A percentile compares a stretch with the other conserved stretches of the same genome.
phyloP scores from a whole-genome alignment of 1,140 invertebrate genomes.

The Calephelis nemesis region DNA sequence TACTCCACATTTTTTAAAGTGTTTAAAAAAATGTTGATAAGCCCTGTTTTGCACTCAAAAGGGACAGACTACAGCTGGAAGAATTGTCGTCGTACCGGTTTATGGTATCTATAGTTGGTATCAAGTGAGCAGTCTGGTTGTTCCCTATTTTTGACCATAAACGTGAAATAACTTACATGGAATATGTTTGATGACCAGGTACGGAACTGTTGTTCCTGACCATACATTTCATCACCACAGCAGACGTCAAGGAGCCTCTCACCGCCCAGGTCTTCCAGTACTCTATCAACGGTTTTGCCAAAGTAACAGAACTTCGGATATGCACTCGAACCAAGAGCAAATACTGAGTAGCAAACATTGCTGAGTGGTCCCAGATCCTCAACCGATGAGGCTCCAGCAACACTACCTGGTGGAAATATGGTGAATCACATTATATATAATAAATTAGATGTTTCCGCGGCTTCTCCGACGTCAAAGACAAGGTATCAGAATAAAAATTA shows the following conservation, averaged over 20 bases:
- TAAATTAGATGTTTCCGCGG: too few relatives aligned
- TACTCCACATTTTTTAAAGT: too few relatives aligned
- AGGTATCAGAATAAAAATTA: too few relatives aligned
- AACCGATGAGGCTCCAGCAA: constrained; percentile 84
- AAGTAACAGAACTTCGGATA: constrained; percentile 98
- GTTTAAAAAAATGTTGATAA: too few relatives aligned
- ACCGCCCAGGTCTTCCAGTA: constrained; percentile 93
- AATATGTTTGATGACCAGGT: constrained; percentile 95
- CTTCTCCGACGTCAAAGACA: too few relatives aligned
- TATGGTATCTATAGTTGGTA: too few relatives aligned
- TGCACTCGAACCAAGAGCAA: constrained; percentile 95
- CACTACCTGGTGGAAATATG: constrained; percentile 51
- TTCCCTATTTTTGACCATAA: too few relatives aligned
- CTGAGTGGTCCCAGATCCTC: constrained; percentile 92
- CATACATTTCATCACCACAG: constrained; percentile 96
- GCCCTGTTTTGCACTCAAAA: too few relatives aligned
- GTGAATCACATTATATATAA: background rate
- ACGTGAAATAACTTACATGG: constrained; percentile 80
- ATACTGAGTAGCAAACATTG: constrained; percentile 96
- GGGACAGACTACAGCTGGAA: too few relatives aligned
- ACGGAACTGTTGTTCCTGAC: constrained; percentile 95
- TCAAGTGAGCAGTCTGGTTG: too few relatives aligned
- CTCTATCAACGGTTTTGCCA: constrained; percentile 94
- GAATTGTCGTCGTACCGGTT: too few relatives aligned
- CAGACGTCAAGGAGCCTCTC: constrained; percentile 89